These are phyloP conservation scores for Syngnathus floridae DNA, from an alignment of 2,113 vertebrate genomes.

Conservation along the genomic window DNA sequence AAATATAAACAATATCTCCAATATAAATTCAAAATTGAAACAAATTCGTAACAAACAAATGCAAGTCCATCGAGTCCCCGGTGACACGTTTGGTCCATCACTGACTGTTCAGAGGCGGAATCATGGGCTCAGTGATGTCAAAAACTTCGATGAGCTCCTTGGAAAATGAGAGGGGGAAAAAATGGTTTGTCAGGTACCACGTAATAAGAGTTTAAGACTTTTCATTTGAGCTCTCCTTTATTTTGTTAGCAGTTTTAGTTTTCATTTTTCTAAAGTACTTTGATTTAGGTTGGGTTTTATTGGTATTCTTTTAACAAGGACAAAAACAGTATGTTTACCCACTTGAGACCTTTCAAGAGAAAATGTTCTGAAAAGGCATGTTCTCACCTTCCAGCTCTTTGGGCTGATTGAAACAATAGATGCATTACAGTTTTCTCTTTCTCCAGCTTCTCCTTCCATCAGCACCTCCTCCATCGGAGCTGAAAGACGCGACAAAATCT, in stretches of 20 bases:
- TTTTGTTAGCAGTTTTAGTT: no score
- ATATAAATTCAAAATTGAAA: background rate
- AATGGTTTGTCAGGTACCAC: background rate
- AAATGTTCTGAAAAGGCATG: background rate
- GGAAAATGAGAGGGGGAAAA: background rate
- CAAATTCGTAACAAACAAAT: background rate
- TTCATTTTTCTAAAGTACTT: no score
- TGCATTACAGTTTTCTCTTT: background rate
- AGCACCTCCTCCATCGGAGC: background rate
- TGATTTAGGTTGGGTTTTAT: no score
- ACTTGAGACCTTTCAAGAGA: background rate
- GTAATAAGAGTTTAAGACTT: no score
- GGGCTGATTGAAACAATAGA: background rate
- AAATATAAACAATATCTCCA: background rate
- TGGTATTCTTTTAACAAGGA: no score
- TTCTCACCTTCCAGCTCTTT: conserved; percentile 5
- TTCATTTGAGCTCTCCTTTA: no score
- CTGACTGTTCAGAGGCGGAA: background rate
- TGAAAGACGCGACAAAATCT: background rate
- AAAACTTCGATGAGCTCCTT: background rate
- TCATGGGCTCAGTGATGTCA: background rate
- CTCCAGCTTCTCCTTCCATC: background rate
- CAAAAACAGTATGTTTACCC: background rate
- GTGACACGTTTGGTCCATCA: background rate
- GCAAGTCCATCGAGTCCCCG: background rate